phyloP scores from a whole-genome alignment of 2,113 vertebrate species.

The Bathybates hornii region DNA sequence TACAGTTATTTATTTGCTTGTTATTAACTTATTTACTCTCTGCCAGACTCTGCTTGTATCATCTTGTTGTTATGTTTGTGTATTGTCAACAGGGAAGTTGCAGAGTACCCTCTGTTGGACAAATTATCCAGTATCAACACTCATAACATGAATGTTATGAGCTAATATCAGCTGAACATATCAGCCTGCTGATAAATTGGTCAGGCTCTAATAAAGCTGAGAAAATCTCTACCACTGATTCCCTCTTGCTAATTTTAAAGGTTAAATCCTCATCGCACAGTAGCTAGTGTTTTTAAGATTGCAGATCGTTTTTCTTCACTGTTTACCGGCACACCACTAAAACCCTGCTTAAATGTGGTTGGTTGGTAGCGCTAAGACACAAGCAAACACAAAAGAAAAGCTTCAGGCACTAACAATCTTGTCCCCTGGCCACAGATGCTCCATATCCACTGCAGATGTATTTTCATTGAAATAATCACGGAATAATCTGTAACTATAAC shows the following conservation, averaged over 20 bases:
- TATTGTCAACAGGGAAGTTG: neutral
- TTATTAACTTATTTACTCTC: neutral
- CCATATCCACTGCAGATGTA: neutral
- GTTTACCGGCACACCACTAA: neutral
- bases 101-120: neutral
- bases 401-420: neutral
- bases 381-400: neutral
- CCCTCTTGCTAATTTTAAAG: neutral
- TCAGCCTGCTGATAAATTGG: neutral
- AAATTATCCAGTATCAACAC: neutral
- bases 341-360: neutral
- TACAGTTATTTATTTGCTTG: neutral
- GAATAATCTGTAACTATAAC: neutral
- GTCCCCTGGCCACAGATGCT: neutral
- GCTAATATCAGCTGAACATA: neutral
- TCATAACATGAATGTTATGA: neutral
- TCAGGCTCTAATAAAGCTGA: neutral
- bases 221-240: neutral
- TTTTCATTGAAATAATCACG: neutral
- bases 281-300: neutral
- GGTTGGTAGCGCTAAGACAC: neutral
- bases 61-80: neutral
- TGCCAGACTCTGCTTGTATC: neutral
- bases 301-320: neutral
- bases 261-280: neutral